A percentile compares a stretch with the other conserved stretches of the same genome.
These are phyloP conservation scores for Aplysina aerophoba DNA, from an alignment of 37 sponge, comb jelly and placozoan species.

Conservation along the genomic window DNA sequence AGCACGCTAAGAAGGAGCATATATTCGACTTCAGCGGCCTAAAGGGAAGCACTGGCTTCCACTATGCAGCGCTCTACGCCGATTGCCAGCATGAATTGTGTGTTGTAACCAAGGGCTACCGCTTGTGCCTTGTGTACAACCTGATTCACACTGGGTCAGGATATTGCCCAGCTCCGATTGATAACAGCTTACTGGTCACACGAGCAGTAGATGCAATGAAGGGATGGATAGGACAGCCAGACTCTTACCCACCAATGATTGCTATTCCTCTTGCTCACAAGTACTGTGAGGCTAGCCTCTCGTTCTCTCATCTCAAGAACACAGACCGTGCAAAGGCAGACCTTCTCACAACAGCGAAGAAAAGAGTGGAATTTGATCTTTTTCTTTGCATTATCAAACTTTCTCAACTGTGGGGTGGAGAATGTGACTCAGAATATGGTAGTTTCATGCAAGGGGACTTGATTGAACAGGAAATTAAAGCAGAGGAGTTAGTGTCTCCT, in stretches of 20 bases:
- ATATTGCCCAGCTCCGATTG: slow-evolving; percentile 15
- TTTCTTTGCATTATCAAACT: slow-evolving; percentile 13
- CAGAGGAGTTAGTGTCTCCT: neutral
- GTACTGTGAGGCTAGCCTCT: slow-evolving; percentile 43
- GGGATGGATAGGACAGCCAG: slow-evolving; percentile 21
- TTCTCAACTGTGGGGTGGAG: neutral
- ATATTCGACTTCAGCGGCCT: slow-evolving; percentile 38
- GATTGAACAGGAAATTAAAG: neutral
- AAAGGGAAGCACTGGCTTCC: slow-evolving; percentile 7
- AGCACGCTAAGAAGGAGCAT: slow-evolving; percentile 11
- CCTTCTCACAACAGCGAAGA: slow-evolving; percentile 1
- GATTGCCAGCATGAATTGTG: slow-evolving; percentile 35
- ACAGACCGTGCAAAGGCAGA: slow-evolving; percentile 43
- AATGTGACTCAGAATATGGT: too few relatives aligned
- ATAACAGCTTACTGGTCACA: neutral
- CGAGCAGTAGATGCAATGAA: neutral
- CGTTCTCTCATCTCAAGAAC: slow-evolving; percentile 42
- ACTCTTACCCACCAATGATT: slow-evolving; percentile 12
- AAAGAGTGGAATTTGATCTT: slow-evolving; percentile 29
- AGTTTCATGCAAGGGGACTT: neutral
- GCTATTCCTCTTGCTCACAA: slow-evolving; percentile 29
- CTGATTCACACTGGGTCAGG: slow-evolving; percentile 24
- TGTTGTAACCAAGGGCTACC: slow-evolving; percentile 42
- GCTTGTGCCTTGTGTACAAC: slow-evolving; percentile 51
- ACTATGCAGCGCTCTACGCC: slow-evolving; percentile 43